These are phyloP conservation scores for Cheirogaleus major DNA, from an alignment of 2,797 vertebrate species.

Conservation along the genomic window DNA sequence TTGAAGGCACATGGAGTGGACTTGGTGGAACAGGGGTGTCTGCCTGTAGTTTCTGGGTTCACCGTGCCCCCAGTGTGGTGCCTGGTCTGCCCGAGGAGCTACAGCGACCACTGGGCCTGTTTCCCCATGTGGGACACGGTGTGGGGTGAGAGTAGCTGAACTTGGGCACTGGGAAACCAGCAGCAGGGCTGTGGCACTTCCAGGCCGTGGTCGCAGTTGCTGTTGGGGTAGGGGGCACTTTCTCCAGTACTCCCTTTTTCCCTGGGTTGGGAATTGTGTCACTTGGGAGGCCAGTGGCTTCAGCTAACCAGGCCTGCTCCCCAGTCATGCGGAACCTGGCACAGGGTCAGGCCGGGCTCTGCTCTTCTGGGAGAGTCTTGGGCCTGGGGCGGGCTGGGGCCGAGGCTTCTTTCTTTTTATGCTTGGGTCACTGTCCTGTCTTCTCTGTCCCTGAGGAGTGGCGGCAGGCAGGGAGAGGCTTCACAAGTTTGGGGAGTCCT, in stretches of 20 bases:
- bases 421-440: background rate
- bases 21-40: background rate
- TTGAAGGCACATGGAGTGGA: background rate
- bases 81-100: background rate
- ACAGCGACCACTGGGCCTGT: background rate
- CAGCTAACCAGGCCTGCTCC: background rate
- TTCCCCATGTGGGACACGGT: background rate
- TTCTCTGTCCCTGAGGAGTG: background rate
- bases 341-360: background rate
- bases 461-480: background rate
- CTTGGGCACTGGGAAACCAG: background rate
- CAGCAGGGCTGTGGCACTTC: background rate
- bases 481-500: background rate
- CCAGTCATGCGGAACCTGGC: background rate
- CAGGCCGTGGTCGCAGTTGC: background rate
- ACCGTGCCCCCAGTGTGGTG: background rate
- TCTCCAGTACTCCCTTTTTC: background rate
- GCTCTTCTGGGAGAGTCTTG: background rate
- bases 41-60: background rate
- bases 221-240: background rate
- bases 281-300: background rate
- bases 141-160: background rate
- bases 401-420: background rate
- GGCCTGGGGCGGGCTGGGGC: background rate
- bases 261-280: background rate